Evolutionary conservation across 1,140 invertebrate genomes (phyloP).

Genomic region (Neelides sp.): DNA sequence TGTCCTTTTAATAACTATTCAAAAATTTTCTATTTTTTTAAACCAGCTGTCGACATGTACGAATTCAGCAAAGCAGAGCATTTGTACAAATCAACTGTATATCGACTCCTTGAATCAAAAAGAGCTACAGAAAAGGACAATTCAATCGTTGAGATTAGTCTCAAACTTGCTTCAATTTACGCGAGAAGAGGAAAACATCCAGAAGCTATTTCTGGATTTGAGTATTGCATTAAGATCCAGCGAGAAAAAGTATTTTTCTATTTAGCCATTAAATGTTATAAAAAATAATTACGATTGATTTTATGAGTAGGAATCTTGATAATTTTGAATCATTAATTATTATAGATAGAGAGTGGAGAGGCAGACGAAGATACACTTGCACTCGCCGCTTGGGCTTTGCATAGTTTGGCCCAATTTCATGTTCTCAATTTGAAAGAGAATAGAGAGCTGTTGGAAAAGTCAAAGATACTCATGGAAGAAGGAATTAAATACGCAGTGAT

Average conservation of each 20-base stretch:
- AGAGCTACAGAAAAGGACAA: constrained; percentile 19
- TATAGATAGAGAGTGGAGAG: constrained; percentile 20
- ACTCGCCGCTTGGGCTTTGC: constrained; percentile 25
- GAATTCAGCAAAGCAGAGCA: background rate
- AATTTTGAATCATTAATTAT: background rate
- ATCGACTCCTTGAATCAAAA: constrained; percentile 14
- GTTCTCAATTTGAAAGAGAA: background rate
- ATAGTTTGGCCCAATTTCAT: constrained; percentile 22
- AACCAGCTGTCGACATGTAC: constrained; percentile 9
- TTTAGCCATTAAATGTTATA: background rate
- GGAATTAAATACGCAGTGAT: constrained; percentile 17
- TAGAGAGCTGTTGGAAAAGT: constrained; percentile 3
- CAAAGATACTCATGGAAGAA: constrained; percentile 7
- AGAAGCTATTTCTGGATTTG: constrained; percentile 20
- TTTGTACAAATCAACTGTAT: background rate
- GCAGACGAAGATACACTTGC: constrained; percentile 25
- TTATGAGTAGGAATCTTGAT: background rate
- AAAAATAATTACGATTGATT: background rate
- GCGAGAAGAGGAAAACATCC: constrained; percentile 10
- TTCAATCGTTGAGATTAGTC: constrained; percentile 29
- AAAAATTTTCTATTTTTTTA: no score
- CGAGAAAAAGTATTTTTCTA: constrained; percentile 18
- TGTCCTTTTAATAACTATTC: no score
- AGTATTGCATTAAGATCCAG: constrained; percentile 26
- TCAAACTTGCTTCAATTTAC: constrained; percentile 28